Evolutionary conservation across 2,888 invertebrate genomes (phyloP).

Genomic region (Phytoseiulus persimilis): DNA sequence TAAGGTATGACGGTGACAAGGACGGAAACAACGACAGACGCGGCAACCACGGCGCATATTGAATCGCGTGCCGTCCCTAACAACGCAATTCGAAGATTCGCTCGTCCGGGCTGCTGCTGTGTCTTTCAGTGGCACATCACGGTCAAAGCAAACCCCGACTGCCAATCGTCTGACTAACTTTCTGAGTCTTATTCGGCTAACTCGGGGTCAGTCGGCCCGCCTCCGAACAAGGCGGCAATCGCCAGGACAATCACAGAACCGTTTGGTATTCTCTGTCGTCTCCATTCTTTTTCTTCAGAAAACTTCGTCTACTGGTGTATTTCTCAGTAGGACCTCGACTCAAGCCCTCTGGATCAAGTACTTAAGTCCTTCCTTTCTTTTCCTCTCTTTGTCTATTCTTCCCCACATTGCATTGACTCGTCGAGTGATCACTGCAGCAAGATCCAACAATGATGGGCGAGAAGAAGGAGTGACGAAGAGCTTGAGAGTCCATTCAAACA

Average conservation of each 20-base stretch:
- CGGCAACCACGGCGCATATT: no score
- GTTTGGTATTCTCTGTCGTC: not conserved
- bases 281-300: not conserved
- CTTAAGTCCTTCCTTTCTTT: not conserved
- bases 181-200: not conserved
- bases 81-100: not conserved
- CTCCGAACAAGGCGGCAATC: not conserved
- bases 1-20: no score
- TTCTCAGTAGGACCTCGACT: not conserved
- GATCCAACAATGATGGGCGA: not conserved
- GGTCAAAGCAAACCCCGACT: not conserved
- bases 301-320: not conserved
- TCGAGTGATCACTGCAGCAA: not conserved
- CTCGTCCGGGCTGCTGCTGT: not conserved
- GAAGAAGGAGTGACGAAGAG: not conserved
- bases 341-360: not conserved
- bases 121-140: not conserved
- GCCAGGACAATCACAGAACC: not conserved
- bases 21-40: no score
- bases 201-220: not conserved
- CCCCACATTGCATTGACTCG: not conserved
- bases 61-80: no score
- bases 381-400: not conserved
- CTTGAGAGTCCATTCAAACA: not conserved
- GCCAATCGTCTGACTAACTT: not conserved